Evolutionary conservation across 2,888 invertebrate species (phyloP), one percentile per base, ranked within the genome.

Genomic region (Blera fallax): DNA sequence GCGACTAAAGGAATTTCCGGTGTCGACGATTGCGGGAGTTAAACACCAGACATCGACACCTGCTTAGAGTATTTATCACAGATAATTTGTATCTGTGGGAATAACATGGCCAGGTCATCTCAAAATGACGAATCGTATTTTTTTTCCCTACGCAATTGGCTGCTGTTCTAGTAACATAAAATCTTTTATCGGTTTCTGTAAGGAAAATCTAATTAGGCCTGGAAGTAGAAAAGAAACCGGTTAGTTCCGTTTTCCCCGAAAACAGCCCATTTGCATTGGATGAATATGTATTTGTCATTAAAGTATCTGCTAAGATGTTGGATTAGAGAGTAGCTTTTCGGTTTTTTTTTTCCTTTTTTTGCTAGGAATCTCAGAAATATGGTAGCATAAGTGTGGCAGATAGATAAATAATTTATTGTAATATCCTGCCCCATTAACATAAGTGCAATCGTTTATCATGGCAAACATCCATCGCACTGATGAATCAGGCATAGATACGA

Each of bases 1-100:
- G 62, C 43, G 45, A 24, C 14, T 32, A 34, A 56, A 69, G 76
- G 69, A 40, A 82, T 76, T 83, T 83, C 83, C 83, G 83, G 67
- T 79, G 54, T 37, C 32, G 77, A 48, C 27, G 43, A 72, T 58
- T 72, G 78, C 56, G 67, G 60, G 78, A 52, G 56, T 73, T 67
- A 29, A 45, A 48, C n/a, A n/a, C n/a, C 14, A 40, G 18, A 21
- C 48, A 54, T 48, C 62, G 24, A 56, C 83, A 83, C 67, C 83
- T 83, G 83, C 27, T 62, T 37, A n/a, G 8, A 48, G 32, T 18
- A 45, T 60, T 67, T 48, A 62, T 16, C 64, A 45, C 48, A 11
- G 24, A 10, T 65, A 67, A 32, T 54, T 77, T 78, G 24, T n/a
- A n/a, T n/a, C 40, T 29, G 76, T 58, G 67, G 21, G 58, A 34